Percentiles rank a stretch among this genome's conserved stretches.
Evolutionary conservation across 2,113 vertebrate genomes (phyloP).

Genomic region (Petroica traversi): DNA sequence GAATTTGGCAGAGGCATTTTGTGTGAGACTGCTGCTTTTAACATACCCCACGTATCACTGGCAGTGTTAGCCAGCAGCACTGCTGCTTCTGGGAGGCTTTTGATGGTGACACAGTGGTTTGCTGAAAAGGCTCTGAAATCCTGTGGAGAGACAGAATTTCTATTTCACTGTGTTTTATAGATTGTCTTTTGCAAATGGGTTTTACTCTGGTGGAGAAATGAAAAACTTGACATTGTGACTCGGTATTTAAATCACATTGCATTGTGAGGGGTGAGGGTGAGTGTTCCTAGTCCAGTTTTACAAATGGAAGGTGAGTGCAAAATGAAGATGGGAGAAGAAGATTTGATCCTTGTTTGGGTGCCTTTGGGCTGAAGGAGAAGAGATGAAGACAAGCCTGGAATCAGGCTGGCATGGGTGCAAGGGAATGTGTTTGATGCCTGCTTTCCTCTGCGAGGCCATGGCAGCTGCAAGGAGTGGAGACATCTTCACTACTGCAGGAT

Average conservation of each 20-base stretch:
- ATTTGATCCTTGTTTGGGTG: neutral
- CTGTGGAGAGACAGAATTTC: neutral
- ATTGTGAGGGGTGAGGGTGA: neutral
- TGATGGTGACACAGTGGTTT: neutral
- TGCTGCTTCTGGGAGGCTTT: neutral
- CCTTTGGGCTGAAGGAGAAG: neutral
- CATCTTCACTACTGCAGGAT: rapidly evolving
- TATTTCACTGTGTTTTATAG: neutral
- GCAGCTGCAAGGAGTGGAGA: neutral
- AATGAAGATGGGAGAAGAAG: neutral
- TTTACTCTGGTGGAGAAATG: neutral
- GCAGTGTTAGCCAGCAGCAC: rapidly evolving
- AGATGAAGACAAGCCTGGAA: neutral
- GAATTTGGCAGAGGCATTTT: neutral
- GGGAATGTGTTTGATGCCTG: neutral
- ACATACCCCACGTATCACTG: neutral
- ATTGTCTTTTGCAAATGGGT: neutral
- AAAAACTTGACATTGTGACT: neutral
- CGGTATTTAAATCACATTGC: neutral
- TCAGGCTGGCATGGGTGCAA: neutral
- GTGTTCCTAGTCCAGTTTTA: neutral
- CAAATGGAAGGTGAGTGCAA: neutral
- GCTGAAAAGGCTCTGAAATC: neutral
- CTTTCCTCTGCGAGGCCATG: neutral
- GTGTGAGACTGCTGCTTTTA: neutral